Conservation (phyloP, 2,888 invertebrate genomes). For the Nudaria mundana region DNA sequence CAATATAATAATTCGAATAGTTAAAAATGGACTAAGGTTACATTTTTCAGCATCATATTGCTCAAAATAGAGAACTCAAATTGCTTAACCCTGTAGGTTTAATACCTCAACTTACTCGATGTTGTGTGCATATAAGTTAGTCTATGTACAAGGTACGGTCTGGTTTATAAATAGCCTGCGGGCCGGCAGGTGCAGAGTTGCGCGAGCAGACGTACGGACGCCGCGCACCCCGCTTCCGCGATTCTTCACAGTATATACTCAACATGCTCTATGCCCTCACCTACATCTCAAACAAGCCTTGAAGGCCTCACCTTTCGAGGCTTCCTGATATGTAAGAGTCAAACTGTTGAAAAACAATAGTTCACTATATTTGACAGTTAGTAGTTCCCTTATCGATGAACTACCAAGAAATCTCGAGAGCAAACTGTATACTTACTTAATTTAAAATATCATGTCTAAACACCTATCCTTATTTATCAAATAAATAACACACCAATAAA, state of each 20-base stretch:
- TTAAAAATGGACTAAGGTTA: too few species aligned
- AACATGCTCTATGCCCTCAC: conserved; percentile 19
- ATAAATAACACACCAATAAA: conserved; percentile 26
- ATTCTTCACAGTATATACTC: conserved; percentile 42
- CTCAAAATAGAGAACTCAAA: too few species aligned
- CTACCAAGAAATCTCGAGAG: conserved; percentile 15
- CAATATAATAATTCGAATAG: too few species aligned
- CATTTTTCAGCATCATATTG: too few species aligned
- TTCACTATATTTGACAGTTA: conserved; percentile 6
- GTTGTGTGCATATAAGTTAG: conserved; percentile 40
- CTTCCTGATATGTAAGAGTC: too few species aligned
- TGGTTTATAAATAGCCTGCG: conserved; percentile 75
- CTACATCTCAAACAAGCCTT: conserved; percentile 18
- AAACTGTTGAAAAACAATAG: conserved; percentile 6
- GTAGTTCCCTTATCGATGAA: conserved; percentile 6
- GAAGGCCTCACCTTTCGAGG: background rate
- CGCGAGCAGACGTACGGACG: conserved; percentile 71
- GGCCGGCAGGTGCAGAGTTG: conserved; percentile 58
- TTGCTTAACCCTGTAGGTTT: conserved; percentile 18
- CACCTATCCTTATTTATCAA: conserved; percentile 20
- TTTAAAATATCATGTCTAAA: conserved; percentile 13
- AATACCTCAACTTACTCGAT: conserved; percentile 14
- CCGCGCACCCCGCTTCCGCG: conserved; percentile 73
- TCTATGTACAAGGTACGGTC: conserved; percentile 62
- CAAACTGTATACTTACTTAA: conserved; percentile 10